phyloP scores from a whole-genome alignment of 2,888 invertebrate genomes.

The Philonicus albiceps region DNA sequence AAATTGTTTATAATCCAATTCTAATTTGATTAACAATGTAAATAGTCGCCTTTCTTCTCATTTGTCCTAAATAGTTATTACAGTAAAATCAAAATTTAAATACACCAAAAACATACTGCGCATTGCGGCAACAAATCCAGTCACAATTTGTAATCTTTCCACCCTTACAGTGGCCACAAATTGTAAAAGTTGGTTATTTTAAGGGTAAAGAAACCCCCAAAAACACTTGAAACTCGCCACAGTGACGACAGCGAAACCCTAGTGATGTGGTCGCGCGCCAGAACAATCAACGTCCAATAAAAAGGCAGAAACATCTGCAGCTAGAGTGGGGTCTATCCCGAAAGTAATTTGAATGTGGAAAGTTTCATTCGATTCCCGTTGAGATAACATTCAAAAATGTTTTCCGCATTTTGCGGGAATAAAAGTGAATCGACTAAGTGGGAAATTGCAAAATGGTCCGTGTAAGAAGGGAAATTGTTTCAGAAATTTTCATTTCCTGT shows the following conservation, averaged over 20 bases:
- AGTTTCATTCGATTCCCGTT: conserved; percentile 2
- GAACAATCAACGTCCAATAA: neutral
- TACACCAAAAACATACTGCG: neutral
- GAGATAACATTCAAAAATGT: conserved; percentile 27
- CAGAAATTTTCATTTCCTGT: conserved; percentile 28
- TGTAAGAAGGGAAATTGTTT: conserved; percentile 3
- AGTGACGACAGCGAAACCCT: neutral
- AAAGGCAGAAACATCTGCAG: neutral
- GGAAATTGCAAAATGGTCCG: conserved; percentile 33
- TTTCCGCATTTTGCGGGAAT: conserved; percentile 19
- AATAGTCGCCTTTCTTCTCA: too few relatives aligned
- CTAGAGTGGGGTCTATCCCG: neutral
- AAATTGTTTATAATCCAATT: too few relatives aligned
- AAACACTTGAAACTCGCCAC: neutral
- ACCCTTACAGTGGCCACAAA: neutral
- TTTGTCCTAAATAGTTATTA: too few relatives aligned
- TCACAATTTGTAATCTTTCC: neutral
- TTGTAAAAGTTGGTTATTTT: neutral
- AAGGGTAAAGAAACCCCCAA: neutral
- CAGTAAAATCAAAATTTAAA: neutral
- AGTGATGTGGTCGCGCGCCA: neutral
- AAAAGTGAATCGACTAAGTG: neutral
- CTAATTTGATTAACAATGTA: too few relatives aligned
- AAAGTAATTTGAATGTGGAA: conserved; percentile 21
- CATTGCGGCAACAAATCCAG: neutral